phyloP scores from a whole-genome alignment of 1,140 invertebrate genomes.

The Onthophagus taurus region DNA sequence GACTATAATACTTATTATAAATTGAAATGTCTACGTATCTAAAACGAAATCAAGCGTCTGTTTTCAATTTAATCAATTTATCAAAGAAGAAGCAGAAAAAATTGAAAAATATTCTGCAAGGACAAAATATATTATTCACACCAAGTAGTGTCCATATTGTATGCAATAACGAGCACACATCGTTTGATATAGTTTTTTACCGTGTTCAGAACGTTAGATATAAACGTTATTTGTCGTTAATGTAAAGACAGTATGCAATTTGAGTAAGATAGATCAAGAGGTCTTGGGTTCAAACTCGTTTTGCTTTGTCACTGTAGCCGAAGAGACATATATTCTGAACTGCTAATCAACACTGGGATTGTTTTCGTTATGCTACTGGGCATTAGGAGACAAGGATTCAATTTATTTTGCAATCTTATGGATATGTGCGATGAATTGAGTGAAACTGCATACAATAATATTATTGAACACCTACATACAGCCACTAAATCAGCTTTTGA shows the following conservation, averaged over 20 bases:
- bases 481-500: conserved; percentile 13
- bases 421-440: conserved; percentile 13
- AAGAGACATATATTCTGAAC: conserved; percentile 17
- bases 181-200: no score
- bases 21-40: no score
- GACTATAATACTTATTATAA: no score
- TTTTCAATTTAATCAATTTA: no score
- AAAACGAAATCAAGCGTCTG: no score
- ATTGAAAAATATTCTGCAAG: no score
- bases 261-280: neutral
- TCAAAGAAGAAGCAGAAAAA: no score
- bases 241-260: neutral
- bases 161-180: no score
- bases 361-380: conserved; percentile 22
- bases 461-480: conserved; percentile 14
- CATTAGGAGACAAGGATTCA: conserved; percentile 16
- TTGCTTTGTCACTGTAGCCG: neutral
- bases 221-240: neutral
- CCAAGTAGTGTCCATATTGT: no score
- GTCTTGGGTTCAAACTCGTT: neutral
- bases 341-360: conserved; percentile 16
- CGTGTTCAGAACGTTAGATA: no score
- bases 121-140: no score
- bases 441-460: conserved; percentile 12
- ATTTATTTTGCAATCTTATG: conserved; percentile 22